Percentiles rank a stretch among this genome's conserved stretches.
phyloP scores from a whole-genome alignment of 2,888 invertebrate genomes.

The Melieria omissa region DNA sequence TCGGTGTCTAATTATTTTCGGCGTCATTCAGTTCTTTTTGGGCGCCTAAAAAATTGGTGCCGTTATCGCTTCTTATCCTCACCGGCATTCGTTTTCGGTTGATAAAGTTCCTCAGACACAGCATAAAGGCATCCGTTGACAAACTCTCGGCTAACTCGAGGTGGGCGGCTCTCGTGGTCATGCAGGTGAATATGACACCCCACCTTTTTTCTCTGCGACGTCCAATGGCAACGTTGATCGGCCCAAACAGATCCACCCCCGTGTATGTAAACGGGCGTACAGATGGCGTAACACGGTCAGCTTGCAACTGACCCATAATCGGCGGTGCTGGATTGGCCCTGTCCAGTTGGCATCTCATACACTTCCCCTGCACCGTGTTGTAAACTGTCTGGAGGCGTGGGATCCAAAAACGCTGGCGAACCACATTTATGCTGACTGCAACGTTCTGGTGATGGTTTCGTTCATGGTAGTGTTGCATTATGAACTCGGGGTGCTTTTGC shows the following conservation, averaged over 20 bases:
- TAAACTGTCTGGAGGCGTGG: background rate
- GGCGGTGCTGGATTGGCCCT: background rate
- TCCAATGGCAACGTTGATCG: background rate
- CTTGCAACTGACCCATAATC: slow-evolving; percentile 2
- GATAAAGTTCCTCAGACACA: slow-evolving; percentile 4
- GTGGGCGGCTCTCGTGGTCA: background rate
- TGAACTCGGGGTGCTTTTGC: too few relatives aligned
- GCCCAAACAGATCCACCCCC: background rate
- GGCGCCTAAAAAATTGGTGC: slow-evolving; percentile 11
- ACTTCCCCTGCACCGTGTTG: background rate
- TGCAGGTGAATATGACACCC: slow-evolving; percentile 8
- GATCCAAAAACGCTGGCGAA: slow-evolving; percentile 10
- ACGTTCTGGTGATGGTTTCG: slow-evolving; percentile 7
- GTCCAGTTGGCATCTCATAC: background rate
- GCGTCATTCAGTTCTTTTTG: slow-evolving; percentile 9
- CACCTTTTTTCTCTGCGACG: slow-evolving; percentile 8
- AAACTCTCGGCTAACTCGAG: slow-evolving; percentile 3
- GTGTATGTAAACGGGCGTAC: background rate
- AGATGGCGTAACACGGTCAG: slow-evolving; percentile 1
- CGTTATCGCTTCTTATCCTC: slow-evolving; percentile 11
- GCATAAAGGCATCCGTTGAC: background rate
- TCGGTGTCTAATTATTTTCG: slow-evolving; percentile 1
- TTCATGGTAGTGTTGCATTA: background rate
- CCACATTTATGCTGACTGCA: background rate
- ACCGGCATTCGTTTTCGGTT: background rate